phyloP scores from a whole-genome alignment of 1,140 invertebrate genomes.

The Hylaeus anthracinus region DNA sequence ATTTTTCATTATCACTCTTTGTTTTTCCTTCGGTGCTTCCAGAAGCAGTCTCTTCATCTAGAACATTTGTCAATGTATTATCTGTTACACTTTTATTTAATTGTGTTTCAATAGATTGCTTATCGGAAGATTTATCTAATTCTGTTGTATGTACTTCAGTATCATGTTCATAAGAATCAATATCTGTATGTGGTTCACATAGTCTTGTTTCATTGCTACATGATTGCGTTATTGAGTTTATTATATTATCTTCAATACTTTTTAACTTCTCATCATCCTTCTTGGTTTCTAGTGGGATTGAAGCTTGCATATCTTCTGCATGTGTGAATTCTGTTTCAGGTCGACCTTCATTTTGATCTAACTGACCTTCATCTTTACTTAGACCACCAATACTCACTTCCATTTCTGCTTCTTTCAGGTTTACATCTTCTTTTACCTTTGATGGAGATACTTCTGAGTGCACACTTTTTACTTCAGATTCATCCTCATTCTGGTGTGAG shows the following conservation, averaged over 20 bases:
- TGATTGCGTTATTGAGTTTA: neutral
- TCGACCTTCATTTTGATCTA: neutral
- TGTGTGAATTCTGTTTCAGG: neutral
- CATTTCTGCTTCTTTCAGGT: no score
- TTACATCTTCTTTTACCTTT: neutral
- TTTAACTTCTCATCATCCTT: neutral
- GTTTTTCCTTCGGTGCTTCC: no score
- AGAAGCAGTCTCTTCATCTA: neutral
- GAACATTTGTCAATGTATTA: neutral
- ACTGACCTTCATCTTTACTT: neutral
- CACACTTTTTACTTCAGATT: no score
- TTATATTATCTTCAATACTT: neutral
- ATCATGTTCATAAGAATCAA: neutral
- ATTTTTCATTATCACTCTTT: neutral
- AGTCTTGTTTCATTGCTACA: neutral
- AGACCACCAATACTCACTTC: no score
- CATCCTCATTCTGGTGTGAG: neutral
- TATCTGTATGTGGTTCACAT: neutral
- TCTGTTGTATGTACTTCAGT: neutral
- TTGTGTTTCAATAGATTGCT: neutral
- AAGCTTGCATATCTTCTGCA: neutral
- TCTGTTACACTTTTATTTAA: neutral
- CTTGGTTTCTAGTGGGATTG: neutral
- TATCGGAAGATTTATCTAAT: neutral
- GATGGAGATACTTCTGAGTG: neutral